Percentiles rank a stretch among this genome's conserved stretches.
These are phyloP conservation scores for Penaeus vannamei DNA, from an alignment of 1,140 invertebrate genomes.

Conservation along the genomic window DNA sequence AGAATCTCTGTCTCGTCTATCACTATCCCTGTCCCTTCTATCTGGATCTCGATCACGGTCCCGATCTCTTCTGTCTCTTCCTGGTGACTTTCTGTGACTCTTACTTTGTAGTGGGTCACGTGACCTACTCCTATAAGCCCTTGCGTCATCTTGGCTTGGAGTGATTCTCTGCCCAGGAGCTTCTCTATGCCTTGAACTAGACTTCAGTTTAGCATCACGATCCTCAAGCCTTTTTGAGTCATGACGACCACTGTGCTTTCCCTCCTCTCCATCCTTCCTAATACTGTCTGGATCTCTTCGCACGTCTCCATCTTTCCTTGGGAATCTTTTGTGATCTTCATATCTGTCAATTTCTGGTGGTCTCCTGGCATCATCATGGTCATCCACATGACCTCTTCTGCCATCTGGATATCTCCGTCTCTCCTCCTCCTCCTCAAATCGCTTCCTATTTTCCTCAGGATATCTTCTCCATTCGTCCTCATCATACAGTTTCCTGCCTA, in stretches of 20 bases:
- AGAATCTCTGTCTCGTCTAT: conserved; percentile 11
- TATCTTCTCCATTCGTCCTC: conserved; percentile 51
- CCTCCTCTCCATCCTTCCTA: conserved; percentile 31
- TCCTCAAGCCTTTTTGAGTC: conserved; percentile 48
- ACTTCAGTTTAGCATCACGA: conserved; percentile 36
- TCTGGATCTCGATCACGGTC: conserved; percentile 45
- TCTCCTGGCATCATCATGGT: conserved; percentile 24
- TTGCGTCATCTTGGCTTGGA: conserved; percentile 27
- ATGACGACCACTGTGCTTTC: conserved; percentile 31
- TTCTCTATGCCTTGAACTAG: conserved; percentile 30
- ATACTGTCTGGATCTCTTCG: conserved; percentile 29
- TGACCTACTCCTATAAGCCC: conserved; percentile 19
- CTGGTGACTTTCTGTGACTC: conserved; percentile 40
- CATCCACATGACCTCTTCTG: background rate
- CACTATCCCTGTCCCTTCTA: conserved; percentile 48
- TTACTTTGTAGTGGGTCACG: conserved; percentile 47
- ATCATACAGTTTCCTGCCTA: background rate
- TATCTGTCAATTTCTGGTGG: conserved; percentile 29
- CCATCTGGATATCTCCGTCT: conserved; percentile 24
- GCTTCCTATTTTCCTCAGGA: conserved; percentile 32
- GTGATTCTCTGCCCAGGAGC: background rate
- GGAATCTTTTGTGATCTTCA: conserved; percentile 41
- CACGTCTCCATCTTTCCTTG: conserved; percentile 33
- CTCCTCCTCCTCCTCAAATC: conserved; percentile 45
- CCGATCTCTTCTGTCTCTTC: conserved; percentile 37